Evolutionary conservation across 2,888 invertebrate genomes (phyloP).

Genomic region (Tromatobia lineatoria): DNA sequence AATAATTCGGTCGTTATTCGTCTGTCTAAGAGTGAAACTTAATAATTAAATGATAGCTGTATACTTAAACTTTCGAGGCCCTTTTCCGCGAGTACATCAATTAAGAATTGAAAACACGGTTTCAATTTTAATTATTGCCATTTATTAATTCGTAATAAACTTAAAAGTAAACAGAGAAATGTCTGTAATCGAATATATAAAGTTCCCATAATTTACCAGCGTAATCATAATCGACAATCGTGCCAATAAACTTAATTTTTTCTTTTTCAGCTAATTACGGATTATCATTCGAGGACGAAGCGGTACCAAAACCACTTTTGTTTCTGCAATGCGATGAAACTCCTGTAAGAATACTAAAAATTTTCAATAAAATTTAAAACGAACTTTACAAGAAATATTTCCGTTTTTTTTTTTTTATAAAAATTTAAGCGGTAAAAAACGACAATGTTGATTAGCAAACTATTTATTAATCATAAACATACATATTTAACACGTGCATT

Average conservation of each 20-base stretch:
- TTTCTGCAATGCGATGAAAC: slow-evolving; percentile 74
- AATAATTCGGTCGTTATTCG: too few relatives aligned
- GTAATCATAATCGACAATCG: too few relatives aligned
- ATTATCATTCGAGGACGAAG: slow-evolving; percentile 76
- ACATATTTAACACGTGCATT: slow-evolving; percentile 57
- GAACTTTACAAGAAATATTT: slow-evolving; percentile 23
- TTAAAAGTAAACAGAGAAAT: too few relatives aligned
- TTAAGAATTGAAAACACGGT: too few relatives aligned
- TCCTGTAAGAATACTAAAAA: slow-evolving; percentile 79
- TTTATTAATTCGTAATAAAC: too few relatives aligned
- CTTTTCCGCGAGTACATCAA: too few relatives aligned
- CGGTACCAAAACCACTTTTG: slow-evolving; percentile 69
- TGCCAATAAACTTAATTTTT: neutral
- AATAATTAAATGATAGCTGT: too few relatives aligned
- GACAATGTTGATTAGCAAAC: slow-evolving; percentile 42
- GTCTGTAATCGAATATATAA: slow-evolving; percentile 27
- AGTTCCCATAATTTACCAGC: neutral
- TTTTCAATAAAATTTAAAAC: slow-evolving; percentile 68
- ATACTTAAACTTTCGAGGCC: too few relatives aligned
- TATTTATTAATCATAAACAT: slow-evolving; percentile 68
- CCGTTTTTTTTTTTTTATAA: neutral
- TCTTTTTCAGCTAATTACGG: slow-evolving; percentile 68
- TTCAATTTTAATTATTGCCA: too few relatives aligned
- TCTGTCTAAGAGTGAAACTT: too few relatives aligned
- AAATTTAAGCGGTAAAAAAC: neutral